Evolutionary conservation across 2,797 vertebrate genomes (phyloP), one percentile per base, ranked within the genome.

Genomic region (Dendrocincla fuliginosa): DNA sequence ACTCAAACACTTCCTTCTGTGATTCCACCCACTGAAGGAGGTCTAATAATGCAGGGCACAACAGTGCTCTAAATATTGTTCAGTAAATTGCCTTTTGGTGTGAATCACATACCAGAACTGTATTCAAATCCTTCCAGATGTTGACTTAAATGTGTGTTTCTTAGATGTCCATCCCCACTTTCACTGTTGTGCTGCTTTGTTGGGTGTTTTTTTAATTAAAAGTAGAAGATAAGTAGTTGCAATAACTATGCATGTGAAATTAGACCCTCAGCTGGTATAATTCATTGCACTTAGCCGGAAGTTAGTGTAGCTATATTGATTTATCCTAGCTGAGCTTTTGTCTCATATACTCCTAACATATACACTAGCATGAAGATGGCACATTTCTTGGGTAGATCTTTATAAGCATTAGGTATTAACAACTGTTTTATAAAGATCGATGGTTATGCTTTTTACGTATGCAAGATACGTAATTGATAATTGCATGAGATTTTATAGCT

Each of bases 21-120:
- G n/a, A 23, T 74, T 50, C 39, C 49, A 6, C 30, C 6, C 32
- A 33, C 6, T 81, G 64, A 75, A 52, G 49, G 57, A 25, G 56
- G n/a, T 80, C 35, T 37, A 44, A 59, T 61, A 55, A 57, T 46
- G 7, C 33, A 33, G 37, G 30, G 13, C 42, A 57, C 16, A 41
- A 7, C 42, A 77, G n/a, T 30, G 16, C 23, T 50, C 27, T 71
- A 60, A 64, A 39, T 74, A 24, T 19, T 61, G 32, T 69, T 90
- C 41, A 49, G 44, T 74, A 50, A 68, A 86, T 61, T 88, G 10
- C 57, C 53, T 86, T 91, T 90, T 84, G 67, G 70, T 73, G 49
- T 74, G 67, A 93, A 95, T 94, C 88, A 91, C 88, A 86, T 95
- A 94, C 89, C 90, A 84, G 74, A 89, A 60, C 60, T 41, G 6